Base-by-base conservation (phyloP, 2,113 vertebrate species). In the Empidonax traillii region DNA sequence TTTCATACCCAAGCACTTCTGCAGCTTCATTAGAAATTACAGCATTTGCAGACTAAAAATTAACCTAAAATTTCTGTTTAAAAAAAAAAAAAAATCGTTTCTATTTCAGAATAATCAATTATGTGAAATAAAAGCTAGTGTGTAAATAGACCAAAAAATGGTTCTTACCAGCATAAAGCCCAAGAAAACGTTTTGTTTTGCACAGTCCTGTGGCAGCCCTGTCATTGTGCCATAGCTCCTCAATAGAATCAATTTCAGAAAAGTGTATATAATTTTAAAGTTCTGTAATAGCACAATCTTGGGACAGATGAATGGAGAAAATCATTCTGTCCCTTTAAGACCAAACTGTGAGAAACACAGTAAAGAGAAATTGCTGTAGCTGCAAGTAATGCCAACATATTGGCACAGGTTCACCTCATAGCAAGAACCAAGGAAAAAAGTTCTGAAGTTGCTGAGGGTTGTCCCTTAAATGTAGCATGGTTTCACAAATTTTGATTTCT, bases 11-110 rank as follows among this genome's bases (percentile, higher is more conserved):
- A 90, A 90, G 76, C 39, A 77, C 65, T 95, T 92, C 55, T 75
- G 75, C 85, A 92, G 82, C 76, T 81, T 93, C 85, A 81, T 61
- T 81, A 78, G 20, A 96, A 90, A 73, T 46, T 39, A 89, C 66
- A 94, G 87, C 72, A 84, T 78, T 78, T 65, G 24, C 49, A 80
- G 65, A 84, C 27, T 81, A 68, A 92, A 90, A 93, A 75, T n/a
- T 12, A 90, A 87, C 67, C 52, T 67, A 74, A 90, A 85, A 39
- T 39, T 59, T 68, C 61, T 84, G 23, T 65, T 93, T 23, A 22
- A 44, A 68, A 83, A 55, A 44, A 39, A 72, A 37, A 6, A 59
- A 58, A 55, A n/a, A 2, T 3, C 39, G 19, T 25, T 20, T 52
- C 51, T 80, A 63, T 52, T 90, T 78, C 61, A 72, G 85, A 81